A percentile compares a stretch with the other conserved stretches of the same genome.
Conservation (phyloP, 2,113 vertebrate genomes). For the Salminus brasiliensis region DNA sequence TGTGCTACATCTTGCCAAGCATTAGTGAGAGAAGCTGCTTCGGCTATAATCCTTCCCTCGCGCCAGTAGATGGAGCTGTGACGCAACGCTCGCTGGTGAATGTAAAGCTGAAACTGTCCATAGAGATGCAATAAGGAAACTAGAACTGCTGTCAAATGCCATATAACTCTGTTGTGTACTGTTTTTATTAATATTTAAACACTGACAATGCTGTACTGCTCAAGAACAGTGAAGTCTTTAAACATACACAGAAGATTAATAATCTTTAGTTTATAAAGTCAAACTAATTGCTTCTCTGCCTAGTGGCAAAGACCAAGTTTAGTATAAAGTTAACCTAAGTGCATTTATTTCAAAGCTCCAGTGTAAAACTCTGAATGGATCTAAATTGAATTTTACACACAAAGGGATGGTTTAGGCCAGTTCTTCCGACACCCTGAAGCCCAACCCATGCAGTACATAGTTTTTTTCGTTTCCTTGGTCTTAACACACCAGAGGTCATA, state of each 20-base stretch:
- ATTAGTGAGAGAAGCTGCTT: conserved; percentile 1
- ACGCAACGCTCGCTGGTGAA: conserved; percentile 15
- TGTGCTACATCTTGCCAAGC: neutral
- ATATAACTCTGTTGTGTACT: neutral
- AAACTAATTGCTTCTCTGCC: neutral
- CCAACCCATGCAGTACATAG: neutral
- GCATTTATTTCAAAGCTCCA: neutral
- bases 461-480: neutral
- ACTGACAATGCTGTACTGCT: neutral
- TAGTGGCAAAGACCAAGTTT: no score
- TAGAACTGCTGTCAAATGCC: neutral
- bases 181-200: neutral
- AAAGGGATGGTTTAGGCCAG: neutral
- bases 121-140: neutral
- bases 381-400: neutral
- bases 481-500: neutral
- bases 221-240: neutral
- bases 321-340: neutral
- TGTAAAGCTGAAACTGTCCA: neutral
- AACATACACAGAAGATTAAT: neutral
- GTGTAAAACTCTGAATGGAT: neutral
- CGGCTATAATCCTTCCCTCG: neutral
- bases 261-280: neutral
- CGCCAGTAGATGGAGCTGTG: conserved; percentile 50
- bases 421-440: neutral